These are phyloP conservation scores for Gallinago paraguaiae DNA, from an alignment of 2,113 vertebrate genomes.

Conservation along the genomic window DNA sequence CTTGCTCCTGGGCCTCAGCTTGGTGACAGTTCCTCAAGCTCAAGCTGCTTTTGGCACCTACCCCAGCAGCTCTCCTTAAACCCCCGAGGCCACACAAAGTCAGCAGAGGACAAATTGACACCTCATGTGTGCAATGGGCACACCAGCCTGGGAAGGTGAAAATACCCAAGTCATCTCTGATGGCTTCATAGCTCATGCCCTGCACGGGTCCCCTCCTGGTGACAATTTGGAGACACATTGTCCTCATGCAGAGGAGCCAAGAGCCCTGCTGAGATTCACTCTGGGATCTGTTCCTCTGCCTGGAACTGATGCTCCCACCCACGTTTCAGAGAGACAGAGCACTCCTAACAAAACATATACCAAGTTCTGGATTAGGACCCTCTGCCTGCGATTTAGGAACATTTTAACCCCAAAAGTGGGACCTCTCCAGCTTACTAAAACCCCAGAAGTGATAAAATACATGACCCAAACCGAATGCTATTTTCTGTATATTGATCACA, in stretches of 20 bases:
- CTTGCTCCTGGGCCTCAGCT: neutral
- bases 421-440: neutral
- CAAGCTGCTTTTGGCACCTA: neutral
- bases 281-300: accelerated
- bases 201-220: neutral
- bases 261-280: neutral
- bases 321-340: accelerated
- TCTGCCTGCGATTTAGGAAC: neutral
- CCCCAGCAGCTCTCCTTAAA: neutral
- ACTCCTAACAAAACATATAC: accelerated
- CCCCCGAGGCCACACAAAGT: accelerated
- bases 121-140: accelerated
- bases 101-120: neutral
- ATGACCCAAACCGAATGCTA: neutral
- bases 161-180: neutral
- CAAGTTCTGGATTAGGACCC: neutral
- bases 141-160: neutral
- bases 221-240: neutral
- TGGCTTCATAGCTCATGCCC: accelerated
- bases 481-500: neutral
- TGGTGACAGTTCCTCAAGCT: neutral
- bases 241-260: neutral
- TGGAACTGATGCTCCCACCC: neutral
- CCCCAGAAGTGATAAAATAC: neutral
- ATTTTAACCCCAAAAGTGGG: neutral